Evolutionary conservation across 2,888 invertebrate genomes (phyloP).

Genomic region (Pyrrhia umbra): DNA sequence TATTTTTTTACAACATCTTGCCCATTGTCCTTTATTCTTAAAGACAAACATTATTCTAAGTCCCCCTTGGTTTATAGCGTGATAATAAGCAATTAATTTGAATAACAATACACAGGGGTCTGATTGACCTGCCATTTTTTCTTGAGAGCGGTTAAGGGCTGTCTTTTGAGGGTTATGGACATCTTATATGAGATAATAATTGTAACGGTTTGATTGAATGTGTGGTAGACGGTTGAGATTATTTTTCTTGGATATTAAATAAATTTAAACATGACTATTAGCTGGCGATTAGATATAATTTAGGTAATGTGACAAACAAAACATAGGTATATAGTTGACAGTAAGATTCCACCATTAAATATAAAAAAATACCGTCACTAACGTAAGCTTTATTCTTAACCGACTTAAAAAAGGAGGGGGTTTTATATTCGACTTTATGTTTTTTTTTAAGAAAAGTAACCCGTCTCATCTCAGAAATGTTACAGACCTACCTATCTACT

Average conservation of each 20-base stretch:
- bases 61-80: conserved; percentile 43
- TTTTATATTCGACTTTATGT: too few relatives aligned
- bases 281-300: too few relatives aligned
- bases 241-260: background rate
- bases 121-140: conserved; percentile 67
- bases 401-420: too few relatives aligned
- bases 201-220: conserved; percentile 38
- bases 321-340: too few relatives aligned
- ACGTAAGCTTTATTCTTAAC: too few relatives aligned
- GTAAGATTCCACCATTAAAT: too few relatives aligned
- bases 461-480: too few relatives aligned
- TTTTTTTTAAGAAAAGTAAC: too few relatives aligned
- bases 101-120: conserved; percentile 70
- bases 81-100: conserved; percentile 76
- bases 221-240: background rate
- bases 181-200: conserved; percentile 51
- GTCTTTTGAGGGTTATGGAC: conserved; percentile 49
- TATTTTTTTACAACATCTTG: conserved; percentile 59
- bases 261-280: too few relatives aligned
- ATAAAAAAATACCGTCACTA: too few relatives aligned
- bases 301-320: too few relatives aligned
- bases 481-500: too few relatives aligned
- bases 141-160: conserved; percentile 52
- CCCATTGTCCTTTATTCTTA: conserved; percentile 55
- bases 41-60: conserved; percentile 75